These are phyloP conservation scores for Prenolepis imparis DNA, from an alignment of 2,888 invertebrate species.

Conservation along the genomic window DNA sequence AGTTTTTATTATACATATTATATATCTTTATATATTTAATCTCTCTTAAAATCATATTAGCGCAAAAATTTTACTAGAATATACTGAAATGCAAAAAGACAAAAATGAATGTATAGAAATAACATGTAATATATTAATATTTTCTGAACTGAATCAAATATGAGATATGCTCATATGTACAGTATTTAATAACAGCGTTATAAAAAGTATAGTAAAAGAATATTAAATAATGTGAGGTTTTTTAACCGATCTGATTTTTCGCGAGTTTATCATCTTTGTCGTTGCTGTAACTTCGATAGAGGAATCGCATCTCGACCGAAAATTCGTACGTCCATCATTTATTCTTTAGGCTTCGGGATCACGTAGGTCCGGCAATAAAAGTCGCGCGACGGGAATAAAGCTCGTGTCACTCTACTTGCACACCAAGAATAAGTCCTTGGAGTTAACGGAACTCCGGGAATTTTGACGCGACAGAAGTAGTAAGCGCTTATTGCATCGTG, in stretches of 20 bases:
- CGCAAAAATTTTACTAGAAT: not conserved
- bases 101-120: not conserved
- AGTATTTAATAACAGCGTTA: not conserved
- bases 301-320: not conserved
- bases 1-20: not conserved
- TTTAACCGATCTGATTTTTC: not conserved
- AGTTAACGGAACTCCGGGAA: conserved; percentile 46
- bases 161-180: not conserved
- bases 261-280: not conserved
- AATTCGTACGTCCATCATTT: conserved; percentile 38
- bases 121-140: not conserved
- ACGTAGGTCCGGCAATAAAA: conserved; percentile 57
- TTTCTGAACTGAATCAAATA: not conserved
- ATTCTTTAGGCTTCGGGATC: conserved; percentile 33
- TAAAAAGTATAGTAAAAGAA: not conserved
- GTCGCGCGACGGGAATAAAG: conserved; percentile 34
- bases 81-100: not conserved
- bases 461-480: conserved; percentile 45
- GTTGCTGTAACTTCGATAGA: conserved; percentile 16
- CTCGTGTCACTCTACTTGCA: conserved; percentile 44
- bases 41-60: not conserved
- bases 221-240: not conserved
- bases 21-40: not conserved
- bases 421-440: conserved; percentile 35
- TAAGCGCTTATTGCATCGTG: conserved; percentile 47